A percentile compares a stretch with the other conserved stretches of the same genome.
Conservation (phyloP, 2,113 vertebrate genomes). For the Oreochromis aureus region DNA sequence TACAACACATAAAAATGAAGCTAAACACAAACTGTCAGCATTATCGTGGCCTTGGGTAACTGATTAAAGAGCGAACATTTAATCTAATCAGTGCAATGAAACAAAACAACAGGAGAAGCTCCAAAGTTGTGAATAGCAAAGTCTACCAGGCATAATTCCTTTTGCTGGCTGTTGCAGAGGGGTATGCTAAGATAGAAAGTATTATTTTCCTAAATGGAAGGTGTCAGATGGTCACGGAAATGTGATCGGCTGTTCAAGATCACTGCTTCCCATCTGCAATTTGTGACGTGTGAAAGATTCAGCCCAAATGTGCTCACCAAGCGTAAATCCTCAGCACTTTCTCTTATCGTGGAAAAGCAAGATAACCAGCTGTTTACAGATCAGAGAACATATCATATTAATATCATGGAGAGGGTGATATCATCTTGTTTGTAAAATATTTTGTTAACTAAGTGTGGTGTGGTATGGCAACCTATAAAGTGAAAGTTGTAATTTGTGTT, state of each 20-base stretch:
- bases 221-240: slow-evolving; percentile 99
- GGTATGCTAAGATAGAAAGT: slow-evolving; percentile 99
- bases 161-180: slow-evolving; percentile 94
- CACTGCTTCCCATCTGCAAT: slow-evolving; percentile 99
- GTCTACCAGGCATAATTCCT: slow-evolving; percentile 96
- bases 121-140: slow-evolving; percentile 72
- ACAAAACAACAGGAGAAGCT: slow-evolving; percentile 60
- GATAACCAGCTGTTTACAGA: slow-evolving; percentile 99
- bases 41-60: slow-evolving; percentile 14
- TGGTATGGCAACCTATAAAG: slow-evolving; percentile 67
- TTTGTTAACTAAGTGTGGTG: slow-evolving; percentile 79
- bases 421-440: slow-evolving; percentile 81
- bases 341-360: slow-evolving; percentile 99
- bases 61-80: slow-evolving; percentile 48
- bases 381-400: slow-evolving; percentile 99
- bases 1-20: background rate
- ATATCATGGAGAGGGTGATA: slow-evolving; percentile 90
- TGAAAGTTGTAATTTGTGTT: slow-evolving; percentile 60
- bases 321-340: slow-evolving; percentile 99
- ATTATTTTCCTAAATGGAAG: slow-evolving; percentile 99
- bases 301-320: slow-evolving; percentile 99
- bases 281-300: slow-evolving; percentile 99
- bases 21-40: background rate
- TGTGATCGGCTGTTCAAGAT: slow-evolving; percentile 99
- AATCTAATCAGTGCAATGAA: slow-evolving; percentile 55